A percentile compares a stretch with the other conserved stretches of the same genome.
These are phyloP conservation scores for Ammodytes dubius DNA, from an alignment of 2,113 vertebrate genomes.

Conservation along the genomic window DNA sequence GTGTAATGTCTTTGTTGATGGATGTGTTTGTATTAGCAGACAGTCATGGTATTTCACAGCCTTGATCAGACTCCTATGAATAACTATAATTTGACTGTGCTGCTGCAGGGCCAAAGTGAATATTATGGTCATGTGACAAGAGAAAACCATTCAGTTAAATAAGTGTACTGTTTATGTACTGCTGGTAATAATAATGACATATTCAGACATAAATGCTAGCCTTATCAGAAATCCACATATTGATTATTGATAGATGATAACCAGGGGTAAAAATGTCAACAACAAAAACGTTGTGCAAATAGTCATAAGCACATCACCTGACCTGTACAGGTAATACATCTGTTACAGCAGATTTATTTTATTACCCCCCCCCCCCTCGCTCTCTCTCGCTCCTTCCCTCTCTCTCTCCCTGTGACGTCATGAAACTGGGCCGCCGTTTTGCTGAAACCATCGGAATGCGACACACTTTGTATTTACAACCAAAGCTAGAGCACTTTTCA, in stretches of 20 bases:
- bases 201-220: too few relatives aligned
- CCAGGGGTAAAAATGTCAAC: too few relatives aligned
- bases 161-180: too few relatives aligned
- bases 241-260: too few relatives aligned
- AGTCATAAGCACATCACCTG: not conserved
- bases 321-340: slow-evolving; percentile 16
- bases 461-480: slow-evolving; percentile 55
- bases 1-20: slow-evolving; percentile 7
- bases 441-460: slow-evolving; percentile 79
- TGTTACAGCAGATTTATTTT: not conserved
- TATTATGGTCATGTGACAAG: not conserved
- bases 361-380: not conserved
- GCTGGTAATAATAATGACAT: too few relatives aligned
- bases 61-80: slow-evolving; percentile 8
- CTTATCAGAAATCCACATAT: too few relatives aligned
- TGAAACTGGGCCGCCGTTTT: slow-evolving; percentile 70
- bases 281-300: too few relatives aligned
- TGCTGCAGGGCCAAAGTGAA: slow-evolving; percentile 13
- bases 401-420: slow-evolving; percentile 74
- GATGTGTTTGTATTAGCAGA: slow-evolving; percentile 41
- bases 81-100: slow-evolving; percentile 18
- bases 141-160: not conserved
- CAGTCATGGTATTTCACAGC: slow-evolving; percentile 52
- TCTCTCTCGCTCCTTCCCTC: not conserved
- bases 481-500: not conserved